Conservation (phyloP, 1,140 invertebrate genomes). For the Drosophila tropicalis region DNA sequence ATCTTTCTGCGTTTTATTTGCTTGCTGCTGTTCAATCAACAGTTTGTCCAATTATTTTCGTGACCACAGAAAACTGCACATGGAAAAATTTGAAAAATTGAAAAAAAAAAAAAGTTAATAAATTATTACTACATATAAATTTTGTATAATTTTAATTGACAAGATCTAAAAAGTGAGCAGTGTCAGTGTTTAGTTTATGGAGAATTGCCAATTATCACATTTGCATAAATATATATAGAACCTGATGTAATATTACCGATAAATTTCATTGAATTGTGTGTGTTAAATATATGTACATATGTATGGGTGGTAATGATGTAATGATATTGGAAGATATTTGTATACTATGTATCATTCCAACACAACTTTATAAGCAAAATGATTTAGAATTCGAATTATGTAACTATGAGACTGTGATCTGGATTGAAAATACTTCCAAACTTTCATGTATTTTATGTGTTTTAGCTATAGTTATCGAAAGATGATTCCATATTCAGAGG, state of each 20-base stretch:
- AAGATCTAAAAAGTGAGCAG: no score
- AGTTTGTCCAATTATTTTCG: constrained; percentile 58
- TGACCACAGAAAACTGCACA: constrained; percentile 40
- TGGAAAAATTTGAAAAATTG: no score
- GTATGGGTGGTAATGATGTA: background rate
- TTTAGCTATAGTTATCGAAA: no score
- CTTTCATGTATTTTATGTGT: no score
- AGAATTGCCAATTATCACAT: background rate
- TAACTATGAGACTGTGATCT: no score
- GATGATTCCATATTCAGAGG: no score
- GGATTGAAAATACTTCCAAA: no score
- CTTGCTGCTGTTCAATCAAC: constrained; percentile 55
- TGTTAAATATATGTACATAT: background rate
- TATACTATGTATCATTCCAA: background rate
- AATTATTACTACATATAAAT: background rate
- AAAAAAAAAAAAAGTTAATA: constrained; percentile 13
- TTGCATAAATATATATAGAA: background rate
- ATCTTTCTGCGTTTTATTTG: constrained; percentile 19
- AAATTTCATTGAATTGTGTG: background rate
- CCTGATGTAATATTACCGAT: background rate
- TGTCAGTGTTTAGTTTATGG: no score
- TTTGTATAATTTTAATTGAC: no score
- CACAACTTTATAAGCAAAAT: no score
- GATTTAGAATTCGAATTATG: no score
- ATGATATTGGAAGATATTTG: background rate